These are phyloP conservation scores for Oithona nana DNA, from an alignment of 2,888 invertebrate genomes.

Conservation along the genomic window DNA sequence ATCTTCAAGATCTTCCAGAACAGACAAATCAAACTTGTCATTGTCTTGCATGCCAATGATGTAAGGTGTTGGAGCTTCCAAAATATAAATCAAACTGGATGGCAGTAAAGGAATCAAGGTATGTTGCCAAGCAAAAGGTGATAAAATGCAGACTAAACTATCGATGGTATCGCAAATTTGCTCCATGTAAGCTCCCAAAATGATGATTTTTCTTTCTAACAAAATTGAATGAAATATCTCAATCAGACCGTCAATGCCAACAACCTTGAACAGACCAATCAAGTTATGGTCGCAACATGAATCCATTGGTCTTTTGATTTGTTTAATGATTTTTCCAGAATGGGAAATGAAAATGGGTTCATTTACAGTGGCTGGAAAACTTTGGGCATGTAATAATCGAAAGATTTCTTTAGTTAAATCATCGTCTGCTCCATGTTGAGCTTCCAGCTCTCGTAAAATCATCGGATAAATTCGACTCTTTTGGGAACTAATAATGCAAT, in stretches of 20 bases:
- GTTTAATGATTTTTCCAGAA: not conserved
- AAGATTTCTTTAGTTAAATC: not conserved
- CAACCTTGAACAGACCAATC: not conserved
- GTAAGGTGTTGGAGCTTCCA: conserved; percentile 97
- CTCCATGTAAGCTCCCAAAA: not conserved
- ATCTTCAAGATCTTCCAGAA: not conserved
- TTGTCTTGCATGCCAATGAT: conserved; percentile 63
- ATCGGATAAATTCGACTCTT: not conserved
- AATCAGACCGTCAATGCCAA: not conserved
- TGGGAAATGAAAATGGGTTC: not conserved
- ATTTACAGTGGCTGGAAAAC: not conserved
- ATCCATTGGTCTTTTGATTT: not conserved
- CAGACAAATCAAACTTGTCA: not conserved
- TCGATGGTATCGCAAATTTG: conserved; percentile 44
- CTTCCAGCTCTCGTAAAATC: not conserved
- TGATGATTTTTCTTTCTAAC: not conserved
- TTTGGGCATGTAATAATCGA: not conserved
- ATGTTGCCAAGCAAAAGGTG: conserved; percentile 95
- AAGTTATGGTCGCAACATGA: not conserved
- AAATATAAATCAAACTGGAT: conserved; percentile 76
- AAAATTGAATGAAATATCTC: not conserved
- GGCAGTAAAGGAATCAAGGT: conserved; percentile 97
- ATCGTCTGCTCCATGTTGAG: not conserved
- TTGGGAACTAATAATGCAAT: not conserved
- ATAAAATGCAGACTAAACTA: conserved; percentile 64